Conservation (phyloP, 2,113 vertebrate genomes). For the Vanacampus margaritifer region DNA sequence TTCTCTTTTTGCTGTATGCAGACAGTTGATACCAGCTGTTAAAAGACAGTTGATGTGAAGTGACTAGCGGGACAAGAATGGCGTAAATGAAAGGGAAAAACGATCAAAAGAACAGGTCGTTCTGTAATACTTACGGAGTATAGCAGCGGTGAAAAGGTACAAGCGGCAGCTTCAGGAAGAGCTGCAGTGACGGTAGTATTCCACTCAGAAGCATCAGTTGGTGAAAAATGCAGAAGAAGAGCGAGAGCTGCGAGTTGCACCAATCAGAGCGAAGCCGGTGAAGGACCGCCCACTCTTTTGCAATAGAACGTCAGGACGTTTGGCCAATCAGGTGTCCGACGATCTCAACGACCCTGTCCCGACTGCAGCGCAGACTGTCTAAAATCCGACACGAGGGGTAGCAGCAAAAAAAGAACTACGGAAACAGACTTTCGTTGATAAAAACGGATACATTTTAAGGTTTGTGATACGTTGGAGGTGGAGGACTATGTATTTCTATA, state of each 20-base stretch:
- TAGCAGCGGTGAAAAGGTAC: slow-evolving; percentile 7
- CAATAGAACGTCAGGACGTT: background rate
- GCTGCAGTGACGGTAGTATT: background rate
- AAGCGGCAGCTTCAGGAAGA: background rate
- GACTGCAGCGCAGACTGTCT: background rate
- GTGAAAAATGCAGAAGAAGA: slow-evolving; percentile 22
- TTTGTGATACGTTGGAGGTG: background rate
- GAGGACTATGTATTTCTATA: background rate
- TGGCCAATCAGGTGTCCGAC: background rate
- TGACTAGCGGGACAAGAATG: background rate
- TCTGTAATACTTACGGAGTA: slow-evolving; percentile 28
- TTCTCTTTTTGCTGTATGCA: background rate
- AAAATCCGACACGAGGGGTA: too few species aligned
- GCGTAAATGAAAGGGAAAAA: background rate
- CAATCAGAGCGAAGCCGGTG: slow-evolving; percentile 51
- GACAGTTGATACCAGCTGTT: background rate
- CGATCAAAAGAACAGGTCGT: background rate
- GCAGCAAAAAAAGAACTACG: background rate
- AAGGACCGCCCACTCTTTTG: slow-evolving; percentile 32
- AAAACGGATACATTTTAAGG: background rate
- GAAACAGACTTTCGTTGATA: background rate
- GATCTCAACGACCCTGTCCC: background rate
- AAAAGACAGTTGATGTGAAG: background rate
- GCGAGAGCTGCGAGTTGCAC: background rate
- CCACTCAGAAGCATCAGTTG: background rate